Percentiles rank a stretch among this genome's conserved stretches.
Evolutionary conservation across 2,113 vertebrate species (phyloP).

Genomic region (pig (Sus scrofa)): T2T-Sscrofa CM000814.6:97454501-97455000

Average conservation of each 20-base stretch:
- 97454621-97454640: not conserved
- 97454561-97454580: conserved; percentile 31
- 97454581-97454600: not conserved
- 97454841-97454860: conserved; percentile 67
- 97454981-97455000: conserved; percentile 80
- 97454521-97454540: not conserved
- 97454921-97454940: conserved; percentile 42
- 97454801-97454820: conserved; percentile 67
- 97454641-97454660: conserved; percentile 19
- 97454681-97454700: not conserved
- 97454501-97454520: not conserved
- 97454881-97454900: conserved; percentile 71
- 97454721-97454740: not conserved
- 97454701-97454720: not conserved
- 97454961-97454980: conserved; percentile 47
- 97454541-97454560: not conserved
- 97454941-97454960: conserved; percentile 40
- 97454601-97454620: not conserved
- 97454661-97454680: not conserved
- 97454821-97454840: conserved; percentile 73
- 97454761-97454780: conserved; percentile 65
- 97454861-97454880: conserved; percentile 69
- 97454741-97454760: conserved; percentile 4
- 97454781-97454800: conserved; percentile 39
- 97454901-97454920: conserved; percentile 53